A percentile compares a stretch with the other conserved stretches of the same genome.
Evolutionary conservation across 92 coral and sea anemone genomes (phyloP).

Genomic region (Palythoa grandis): DNA sequence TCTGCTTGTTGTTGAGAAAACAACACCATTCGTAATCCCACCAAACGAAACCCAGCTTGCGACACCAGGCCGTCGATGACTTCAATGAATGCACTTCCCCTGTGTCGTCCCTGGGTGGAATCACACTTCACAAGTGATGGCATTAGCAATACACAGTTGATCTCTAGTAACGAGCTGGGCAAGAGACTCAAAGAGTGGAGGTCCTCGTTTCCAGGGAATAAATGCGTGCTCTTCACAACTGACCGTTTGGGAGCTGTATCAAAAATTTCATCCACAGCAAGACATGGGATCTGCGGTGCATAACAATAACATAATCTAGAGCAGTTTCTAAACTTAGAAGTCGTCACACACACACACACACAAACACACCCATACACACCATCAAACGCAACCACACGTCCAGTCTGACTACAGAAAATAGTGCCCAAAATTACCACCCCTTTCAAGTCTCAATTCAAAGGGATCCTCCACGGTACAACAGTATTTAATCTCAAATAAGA

Average conservation of each 20-base stretch:
- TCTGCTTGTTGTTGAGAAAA: constrained; percentile 80
- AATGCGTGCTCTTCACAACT: constrained; percentile 51
- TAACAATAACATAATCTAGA: neutral
- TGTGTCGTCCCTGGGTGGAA: constrained; percentile 47
- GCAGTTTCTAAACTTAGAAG: neutral
- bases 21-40: constrained; percentile 85
- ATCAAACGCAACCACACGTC: no score
- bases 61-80: constrained; percentile 80
- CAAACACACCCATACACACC: no score
- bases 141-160: constrained; percentile 87
- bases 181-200: constrained; percentile 43
- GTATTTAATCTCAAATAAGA: no score
- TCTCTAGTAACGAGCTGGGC: constrained; percentile 84
- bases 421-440: no score
- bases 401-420: no score
- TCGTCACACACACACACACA: neutral
- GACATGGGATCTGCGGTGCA: constrained; percentile 74
- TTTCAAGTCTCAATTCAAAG: no score
- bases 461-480: no score
- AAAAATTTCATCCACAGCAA: constrained; percentile 82
- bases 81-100: constrained; percentile 73
- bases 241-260: constrained; percentile 59
- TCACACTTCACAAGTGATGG: constrained; percentile 64
- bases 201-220: constrained; percentile 26
- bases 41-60: constrained; percentile 71